Base-by-base conservation (phyloP, 2,797 vertebrate species). In the Sebastes matsubarae region DNA sequence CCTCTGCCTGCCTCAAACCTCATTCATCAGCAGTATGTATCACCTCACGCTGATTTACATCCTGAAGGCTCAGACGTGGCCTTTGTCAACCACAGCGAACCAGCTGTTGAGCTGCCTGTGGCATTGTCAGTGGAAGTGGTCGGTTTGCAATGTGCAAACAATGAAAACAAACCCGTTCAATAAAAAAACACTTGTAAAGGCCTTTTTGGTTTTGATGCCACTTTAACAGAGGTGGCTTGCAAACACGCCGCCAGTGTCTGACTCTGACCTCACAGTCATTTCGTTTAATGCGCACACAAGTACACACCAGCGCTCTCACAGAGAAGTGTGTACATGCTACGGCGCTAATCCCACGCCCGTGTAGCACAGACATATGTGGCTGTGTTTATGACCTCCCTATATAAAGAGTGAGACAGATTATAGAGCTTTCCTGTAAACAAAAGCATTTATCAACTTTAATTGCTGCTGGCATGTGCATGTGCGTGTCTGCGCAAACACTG, bases 381-480 rank as follows among this genome's bases (percentile, higher is more conserved):
- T 64, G 64, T 80, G 74, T 92, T 93, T 91, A 88, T 85, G 85
- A 32, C 75, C 75, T 74, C 61, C 79, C 76, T 87, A 80, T 80
- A 86, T 91, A 89, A 88, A 89, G 84, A 86, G 57, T 22, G 67
- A 86, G 86, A 77, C 81, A 60, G 70, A 88, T 90, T 82, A 85
- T 77, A 74, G 64, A 46, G 68, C 74, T 82, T 92, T 90, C 76
- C 82, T 89, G 84, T 92, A 90, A 93, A 92, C 89, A 89, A 90
- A 87, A 79, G 82, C 85, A 84, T 92, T 90, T 84, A 91, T 91
- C 83, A 91, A 84, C 36, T 92, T 83, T 76, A 88, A 90, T 76
- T 85, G 76, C 83, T 27, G 70, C 68, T 93, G 75, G 80, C 85
- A 77, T 87, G 65, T 83, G 81, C 78, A 46, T 81, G 77, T 52